Base-by-base conservation (phyloP, 2,797 vertebrate species). In the Halcyon smyrnensis region DNA sequence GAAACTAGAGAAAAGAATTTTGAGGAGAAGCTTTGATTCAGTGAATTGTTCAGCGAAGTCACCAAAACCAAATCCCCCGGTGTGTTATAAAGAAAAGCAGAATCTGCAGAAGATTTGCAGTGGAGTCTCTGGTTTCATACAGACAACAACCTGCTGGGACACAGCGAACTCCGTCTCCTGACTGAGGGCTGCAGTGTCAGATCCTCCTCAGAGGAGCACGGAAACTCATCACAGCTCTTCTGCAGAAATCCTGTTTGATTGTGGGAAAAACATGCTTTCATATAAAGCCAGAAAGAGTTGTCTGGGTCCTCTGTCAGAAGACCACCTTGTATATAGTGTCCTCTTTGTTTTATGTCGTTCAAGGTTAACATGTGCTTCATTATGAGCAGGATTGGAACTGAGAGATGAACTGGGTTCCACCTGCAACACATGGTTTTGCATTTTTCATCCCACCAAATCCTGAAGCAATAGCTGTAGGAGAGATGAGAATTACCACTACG, bases 61-160 rank as follows among this genome's bases (percentile, higher is more conserved):
- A 95, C 89, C 70, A 36, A 88, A 94, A 28, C 46, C 0, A 1
- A 94, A 93, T 88, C 12, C 86, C 75, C 62, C 25, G 27, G 70
- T 17, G 85, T 53, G 37, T 77, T 68, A 1, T 43, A 76, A 90
- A 95, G 92, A 80, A 43, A 82, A 82, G 88, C 59, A 71, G 70
- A 71, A 79, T 88, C 83, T 95, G 91, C 70, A 74, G 57, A 90
- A 90, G 81, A 92, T 94, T 95, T 94, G 81, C 27, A 19, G 84
- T 23, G 56, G 85, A 82, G 87, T 56, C 56, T 92, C 94, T 74
- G 83, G 85, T 96, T 91, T 86, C 85, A 84, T 86, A 34, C 83
- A 94, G 91, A 84, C 69, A 90, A 53, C 1, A 0, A 59, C 85
- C 74, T 88, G 91, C 91, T 84, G 94, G 70, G 95, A 60, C 77